phyloP scores from a whole-genome alignment of 2,113 vertebrate genomes.

The Sterrhoptilus dennistouni region DNA sequence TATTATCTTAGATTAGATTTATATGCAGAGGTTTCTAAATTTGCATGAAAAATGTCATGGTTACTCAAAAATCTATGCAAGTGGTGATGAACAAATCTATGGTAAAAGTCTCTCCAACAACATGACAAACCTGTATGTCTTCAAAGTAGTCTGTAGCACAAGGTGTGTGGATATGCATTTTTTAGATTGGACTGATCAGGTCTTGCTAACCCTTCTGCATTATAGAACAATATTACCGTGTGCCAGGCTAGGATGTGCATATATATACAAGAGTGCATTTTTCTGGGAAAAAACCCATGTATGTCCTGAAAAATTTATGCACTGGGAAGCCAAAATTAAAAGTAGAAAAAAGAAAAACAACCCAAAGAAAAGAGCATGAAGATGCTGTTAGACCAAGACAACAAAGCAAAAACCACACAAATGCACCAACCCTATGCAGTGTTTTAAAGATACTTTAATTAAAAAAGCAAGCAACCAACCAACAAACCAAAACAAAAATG shows the following conservation, averaged over 20 bases:
- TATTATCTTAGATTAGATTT: neutral
- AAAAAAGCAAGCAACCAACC: neutral
- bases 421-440: neutral
- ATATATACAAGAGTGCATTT: neutral
- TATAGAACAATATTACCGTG: neutral
- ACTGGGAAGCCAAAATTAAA: too few species aligned
- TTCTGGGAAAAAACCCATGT: neutral
- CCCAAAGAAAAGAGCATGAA: neutral
- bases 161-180: neutral
- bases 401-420: neutral
- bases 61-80: neutral
- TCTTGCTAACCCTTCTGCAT: neutral
- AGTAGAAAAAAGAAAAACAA: neutral
- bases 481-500: neutral
- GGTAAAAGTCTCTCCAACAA: neutral
- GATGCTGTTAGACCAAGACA: neutral
- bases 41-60: neutral
- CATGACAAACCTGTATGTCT: neutral
- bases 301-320: too few species aligned
- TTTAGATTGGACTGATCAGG: neutral
- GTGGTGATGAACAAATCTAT: neutral
- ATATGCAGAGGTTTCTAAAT: neutral
- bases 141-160: neutral
- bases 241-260: fast-evolving
- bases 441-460: neutral